These are phyloP conservation scores for Trachymyrmex septentrionalis DNA, from an alignment of 1,140 invertebrate genomes.

Conservation along the genomic window DNA sequence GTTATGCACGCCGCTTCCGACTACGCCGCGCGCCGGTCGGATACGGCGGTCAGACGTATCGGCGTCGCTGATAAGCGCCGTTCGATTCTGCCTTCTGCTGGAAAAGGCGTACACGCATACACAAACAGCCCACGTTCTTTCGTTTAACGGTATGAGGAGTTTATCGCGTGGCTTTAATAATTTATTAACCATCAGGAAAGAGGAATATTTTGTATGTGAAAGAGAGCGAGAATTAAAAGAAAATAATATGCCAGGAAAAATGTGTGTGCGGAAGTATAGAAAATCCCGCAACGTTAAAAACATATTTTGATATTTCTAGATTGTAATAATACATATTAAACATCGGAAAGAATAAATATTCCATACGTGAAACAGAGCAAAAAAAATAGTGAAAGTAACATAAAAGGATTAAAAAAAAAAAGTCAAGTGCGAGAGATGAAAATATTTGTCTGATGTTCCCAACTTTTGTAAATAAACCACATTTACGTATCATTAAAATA, in stretches of 20 bases:
- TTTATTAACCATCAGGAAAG: constrained; percentile 45
- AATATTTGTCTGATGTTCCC: constrained; percentile 7
- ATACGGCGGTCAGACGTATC: constrained; percentile 61
- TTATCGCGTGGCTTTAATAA: constrained; percentile 53
- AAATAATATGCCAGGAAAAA: constrained; percentile 21
- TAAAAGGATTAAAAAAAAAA: not conserved
- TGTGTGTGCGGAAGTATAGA: constrained; percentile 10
- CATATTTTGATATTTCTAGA: not conserved
- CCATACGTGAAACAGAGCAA: not conserved
- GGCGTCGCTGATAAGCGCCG: constrained; percentile 62
- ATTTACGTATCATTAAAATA: constrained; percentile 15
- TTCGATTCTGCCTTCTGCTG: constrained; percentile 41
- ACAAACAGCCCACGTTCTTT: constrained; percentile 3
- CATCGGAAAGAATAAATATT: not conserved
- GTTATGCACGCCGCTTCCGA: constrained; percentile 67
- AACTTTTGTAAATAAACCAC: not conserved
- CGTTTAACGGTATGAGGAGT: not conserved
- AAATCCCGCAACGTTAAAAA: constrained; percentile 22
- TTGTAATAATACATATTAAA: constrained; percentile 43
- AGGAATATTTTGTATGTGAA: constrained; percentile 41
- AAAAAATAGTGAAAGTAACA: not conserved
- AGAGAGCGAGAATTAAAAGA: not conserved
- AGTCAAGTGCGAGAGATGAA: not conserved
- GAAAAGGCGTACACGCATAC: constrained; percentile 33
- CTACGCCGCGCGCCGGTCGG: constrained; percentile 31